These are phyloP conservation scores for Ceraclea dissimilis DNA, from an alignment of 2,888 invertebrate species.

Conservation along the genomic window DNA sequence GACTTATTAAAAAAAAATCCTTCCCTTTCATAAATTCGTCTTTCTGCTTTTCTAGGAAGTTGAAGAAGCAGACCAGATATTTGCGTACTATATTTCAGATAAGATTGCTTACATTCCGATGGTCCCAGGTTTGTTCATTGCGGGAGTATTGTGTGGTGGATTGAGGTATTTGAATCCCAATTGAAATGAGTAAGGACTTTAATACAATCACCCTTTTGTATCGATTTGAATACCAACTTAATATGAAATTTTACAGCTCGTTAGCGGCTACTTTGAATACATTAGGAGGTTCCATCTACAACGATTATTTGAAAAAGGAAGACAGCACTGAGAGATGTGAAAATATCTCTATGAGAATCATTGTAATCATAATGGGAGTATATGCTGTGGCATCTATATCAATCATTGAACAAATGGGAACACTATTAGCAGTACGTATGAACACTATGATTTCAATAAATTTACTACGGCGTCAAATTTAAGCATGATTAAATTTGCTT, in stretches of 20 bases:
- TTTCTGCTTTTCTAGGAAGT: slow-evolving; percentile 29
- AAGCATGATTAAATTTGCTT: not conserved
- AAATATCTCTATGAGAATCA: slow-evolving; percentile 17
- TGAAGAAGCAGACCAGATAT: slow-evolving; percentile 39
- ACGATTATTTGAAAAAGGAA: slow-evolving; percentile 21
- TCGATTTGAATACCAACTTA: too few relatives aligned
- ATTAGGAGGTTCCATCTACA: slow-evolving; percentile 18
- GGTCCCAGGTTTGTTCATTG: slow-evolving; percentile 54
- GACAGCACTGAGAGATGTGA: slow-evolving; percentile 12
- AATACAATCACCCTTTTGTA: too few relatives aligned
- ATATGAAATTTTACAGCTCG: slow-evolving; percentile 15
- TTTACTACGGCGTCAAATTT: not conserved
- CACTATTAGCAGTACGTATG: slow-evolving; percentile 16
- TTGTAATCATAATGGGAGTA: slow-evolving; percentile 20
- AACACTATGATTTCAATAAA: too few relatives aligned
- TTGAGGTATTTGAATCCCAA: slow-evolving; percentile 36
- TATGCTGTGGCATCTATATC: slow-evolving; percentile 15
- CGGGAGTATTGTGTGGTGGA: slow-evolving; percentile 54
- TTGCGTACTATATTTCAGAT: slow-evolving; percentile 52
- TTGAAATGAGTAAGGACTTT: not conserved
- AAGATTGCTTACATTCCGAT: slow-evolving; percentile 43
- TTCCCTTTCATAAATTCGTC: too few relatives aligned
- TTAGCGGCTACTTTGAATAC: slow-evolving; percentile 21
- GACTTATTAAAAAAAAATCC: too few relatives aligned
- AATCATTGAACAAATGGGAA: slow-evolving; percentile 19